Evolutionary conservation across 2,888 invertebrate species (phyloP).

Genomic region (Barypeithes pellucidus): DNA sequence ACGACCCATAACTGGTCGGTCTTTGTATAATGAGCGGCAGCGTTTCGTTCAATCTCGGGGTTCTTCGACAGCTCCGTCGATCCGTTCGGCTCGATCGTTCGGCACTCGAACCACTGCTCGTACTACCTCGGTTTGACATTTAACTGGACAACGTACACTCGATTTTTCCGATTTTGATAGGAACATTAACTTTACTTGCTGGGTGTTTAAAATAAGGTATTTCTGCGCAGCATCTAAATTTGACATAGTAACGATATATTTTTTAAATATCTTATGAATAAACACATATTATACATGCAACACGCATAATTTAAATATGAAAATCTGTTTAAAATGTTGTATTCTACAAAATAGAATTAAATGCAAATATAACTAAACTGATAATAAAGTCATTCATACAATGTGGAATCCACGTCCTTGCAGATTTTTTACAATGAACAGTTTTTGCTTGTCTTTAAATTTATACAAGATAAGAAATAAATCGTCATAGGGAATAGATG

Average conservation of each 20-base stretch:
- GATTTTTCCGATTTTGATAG: background rate
- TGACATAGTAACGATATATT: background rate
- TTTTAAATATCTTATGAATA: background rate
- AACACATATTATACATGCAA: background rate
- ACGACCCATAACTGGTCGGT: conserved; percentile 76
- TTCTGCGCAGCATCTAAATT: conserved; percentile 17
- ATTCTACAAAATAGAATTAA: background rate
- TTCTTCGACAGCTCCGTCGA: conserved; percentile 22
- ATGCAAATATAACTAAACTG: background rate
- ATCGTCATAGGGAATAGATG: background rate
- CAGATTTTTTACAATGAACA: background rate
- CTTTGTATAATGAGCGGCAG: conserved; percentile 63
- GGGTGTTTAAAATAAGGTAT: background rate
- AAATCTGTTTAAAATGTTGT: background rate
- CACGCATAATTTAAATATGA: background rate
- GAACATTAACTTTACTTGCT: too few species aligned
- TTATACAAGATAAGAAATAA: conserved; percentile 12
- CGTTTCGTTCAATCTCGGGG: conserved; percentile 58
- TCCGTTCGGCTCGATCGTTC: conserved; percentile 37
- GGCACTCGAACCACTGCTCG: conserved; percentile 49
- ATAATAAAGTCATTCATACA: conserved; percentile 5
- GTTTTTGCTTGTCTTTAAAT: background rate
- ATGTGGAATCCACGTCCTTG: background rate
- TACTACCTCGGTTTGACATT: conserved; percentile 54
- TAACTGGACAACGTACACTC: background rate